Base-by-base conservation (phyloP, 1,140 invertebrate species). In the Drosophila setifemur region DNA sequence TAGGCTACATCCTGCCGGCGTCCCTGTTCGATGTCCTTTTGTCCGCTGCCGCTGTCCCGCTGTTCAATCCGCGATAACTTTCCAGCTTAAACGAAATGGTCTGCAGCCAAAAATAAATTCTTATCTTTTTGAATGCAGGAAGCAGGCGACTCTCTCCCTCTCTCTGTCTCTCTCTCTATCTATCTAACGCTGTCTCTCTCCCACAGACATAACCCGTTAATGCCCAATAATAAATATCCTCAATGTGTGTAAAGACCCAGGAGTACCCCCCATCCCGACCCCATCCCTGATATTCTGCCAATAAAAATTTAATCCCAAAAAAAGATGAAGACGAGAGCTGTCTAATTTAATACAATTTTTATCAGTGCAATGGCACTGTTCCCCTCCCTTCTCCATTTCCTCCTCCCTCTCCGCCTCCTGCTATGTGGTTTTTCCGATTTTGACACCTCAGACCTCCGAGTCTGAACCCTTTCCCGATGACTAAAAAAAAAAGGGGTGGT, bases 261-360 rank as follows among this genome's bases (percentile, higher is more conserved):
- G 23, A 37, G 29, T 2, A 4, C 5, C 48, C 35, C 37, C 14
- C 25, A 53, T 55, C 19, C 16, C 16, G 4, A 23, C 47, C 35
- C 37, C 64, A 61, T 42, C 60, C 39, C 78, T 81, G 83, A 87
- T 81, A 86, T 71, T 85, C 73, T 72, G 73, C 79, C 85, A 88
- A 88, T 88, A 88, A 88, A 88, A 88, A 81, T 81, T 67, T 88
- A 88, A 88, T 88, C 85, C 87, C 28, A 52, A 69, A 57, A 37
- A 54, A 54, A 48, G 25, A 45, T 54, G 35, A 58, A 49, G 26
- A 35, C 28, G 37, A 48, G 57, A 52, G 53, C 42, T 44, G 55
- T 82, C 72, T 82, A 81, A 81, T 82, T 82, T 81, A 76, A 82
- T 81, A 76, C 77, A 70, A 53, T 79, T 78, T 72, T 78, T 78